Evolutionary conservation across 2,797 vertebrate genomes (phyloP), one percentile per base, ranked within the genome.

Genomic region (Crenuchus spilurus): DNA sequence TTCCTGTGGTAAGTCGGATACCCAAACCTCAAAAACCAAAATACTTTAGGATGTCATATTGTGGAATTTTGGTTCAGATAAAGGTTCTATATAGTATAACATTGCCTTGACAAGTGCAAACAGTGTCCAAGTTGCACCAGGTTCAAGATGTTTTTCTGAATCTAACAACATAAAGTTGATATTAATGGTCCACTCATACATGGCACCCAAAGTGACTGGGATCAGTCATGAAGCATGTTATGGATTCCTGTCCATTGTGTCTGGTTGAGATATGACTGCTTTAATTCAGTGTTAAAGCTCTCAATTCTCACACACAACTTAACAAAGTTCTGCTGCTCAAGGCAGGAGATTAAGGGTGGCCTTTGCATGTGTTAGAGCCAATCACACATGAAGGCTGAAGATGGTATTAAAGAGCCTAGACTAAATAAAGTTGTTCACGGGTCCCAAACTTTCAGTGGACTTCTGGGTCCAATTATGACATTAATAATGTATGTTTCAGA

Each of bases 401-500:
- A 82, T 58, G 66, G 67, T 69, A 72, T 77, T 81, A 74, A 49
- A 74, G 79, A 73, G 72, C 69, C 49, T 69, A 72, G 48, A 62
- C 75, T 75, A 76, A 88, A 85, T 87, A 80, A 91, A 91, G 89
- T 90, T 86, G 87, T 85, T 88, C 85, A 88, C 71, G 6, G 74
- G 82, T 85, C 87, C 86, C 83, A 86, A 92, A 92, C 88, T 92
- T 92, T 90, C 89, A 90, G 90, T 84, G 88, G 90, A 91, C 87
- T 80, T 89, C 87, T 63, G 74, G 84, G 84, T 86, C 86, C 87
- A 88, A 90, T 89, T 91, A 93, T 90, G 87, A 80, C 89, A 90
- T 93, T 90, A 91, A 92, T 92, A 92, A 92, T 93, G 84, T 70
- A 93, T 91, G 80, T 85, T 87, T 92, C 90, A 90, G 88, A 90